A percentile compares a stretch with the other conserved stretches of the same genome.
Evolutionary conservation across 2,797 vertebrate species (phyloP).

Genomic region (Hoplostethus mediterraneus): DNA sequence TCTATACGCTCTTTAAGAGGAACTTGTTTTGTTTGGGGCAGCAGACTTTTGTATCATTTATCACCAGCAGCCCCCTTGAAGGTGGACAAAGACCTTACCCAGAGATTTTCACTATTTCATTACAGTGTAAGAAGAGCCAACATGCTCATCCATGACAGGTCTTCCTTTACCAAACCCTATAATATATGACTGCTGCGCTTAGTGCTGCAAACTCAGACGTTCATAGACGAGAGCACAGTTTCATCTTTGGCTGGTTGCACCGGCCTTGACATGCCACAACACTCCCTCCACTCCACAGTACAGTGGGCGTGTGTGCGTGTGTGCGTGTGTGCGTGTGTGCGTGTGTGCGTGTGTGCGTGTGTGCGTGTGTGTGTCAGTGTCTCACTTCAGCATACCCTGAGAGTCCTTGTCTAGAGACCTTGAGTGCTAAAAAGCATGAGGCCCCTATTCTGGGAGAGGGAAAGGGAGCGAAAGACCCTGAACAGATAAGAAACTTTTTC

Average conservation of each 20-base stretch:
- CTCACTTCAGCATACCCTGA: slow-evolving; percentile 74
- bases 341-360: slow-evolving; percentile 34
- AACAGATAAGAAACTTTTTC: slow-evolving; percentile 85
- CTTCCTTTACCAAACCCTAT: slow-evolving; percentile 18
- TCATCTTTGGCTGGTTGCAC: slow-evolving; percentile 59
- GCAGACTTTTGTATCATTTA: background rate
- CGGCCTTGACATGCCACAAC: slow-evolving; percentile 83
- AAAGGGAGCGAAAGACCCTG: slow-evolving; percentile 70
- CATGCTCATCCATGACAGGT: slow-evolving; percentile 34
- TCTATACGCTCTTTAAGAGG: background rate
- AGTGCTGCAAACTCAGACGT: slow-evolving; percentile 31
- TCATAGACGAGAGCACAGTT: slow-evolving; percentile 52
- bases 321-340: slow-evolving; percentile 31
- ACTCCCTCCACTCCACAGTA: slow-evolving; percentile 46
- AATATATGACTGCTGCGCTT: slow-evolving; percentile 36
- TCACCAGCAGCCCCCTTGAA: background rate
- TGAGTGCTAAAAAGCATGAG: slow-evolving; percentile 82
- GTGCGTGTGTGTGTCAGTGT: slow-evolving; percentile 25
- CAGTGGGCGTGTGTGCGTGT: slow-evolving; percentile 28
- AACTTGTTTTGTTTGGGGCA: too few relatives aligned
- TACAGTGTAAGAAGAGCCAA: slow-evolving; percentile 5
- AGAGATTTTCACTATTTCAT: background rate
- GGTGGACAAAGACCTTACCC: background rate
- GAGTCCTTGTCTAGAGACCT: slow-evolving; percentile 91
- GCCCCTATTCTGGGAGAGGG: slow-evolving; percentile 78